phyloP scores from a whole-genome alignment of 2,113 vertebrate genomes.

The Myxocyprinus asiaticus region DNA sequence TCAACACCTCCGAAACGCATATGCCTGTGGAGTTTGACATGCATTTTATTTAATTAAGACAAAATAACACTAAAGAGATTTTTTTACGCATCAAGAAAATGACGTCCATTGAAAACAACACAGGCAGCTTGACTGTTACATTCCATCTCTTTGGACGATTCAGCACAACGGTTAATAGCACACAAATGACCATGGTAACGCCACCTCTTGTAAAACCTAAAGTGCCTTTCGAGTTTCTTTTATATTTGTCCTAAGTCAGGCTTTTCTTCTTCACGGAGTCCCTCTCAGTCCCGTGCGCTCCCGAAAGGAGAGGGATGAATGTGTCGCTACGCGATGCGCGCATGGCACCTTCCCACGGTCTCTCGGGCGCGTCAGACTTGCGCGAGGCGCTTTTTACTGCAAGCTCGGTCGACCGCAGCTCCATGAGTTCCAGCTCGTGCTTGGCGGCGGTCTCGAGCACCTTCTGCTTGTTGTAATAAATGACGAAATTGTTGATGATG shows the following conservation, averaged over 20 bases:
- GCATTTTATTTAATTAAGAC: slow-evolving; percentile 53
- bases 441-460: slow-evolving; percentile 94
- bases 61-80: slow-evolving; percentile 32
- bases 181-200: slow-evolving; percentile 9
- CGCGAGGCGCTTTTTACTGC: slow-evolving; percentile 52
- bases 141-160: background rate
- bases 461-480: slow-evolving; percentile 95
- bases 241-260: slow-evolving; percentile 10
- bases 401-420: slow-evolving; percentile 80
- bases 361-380: slow-evolving; percentile 53
- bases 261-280: slow-evolving; percentile 41
- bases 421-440: slow-evolving; percentile 93
- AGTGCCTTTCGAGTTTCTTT: slow-evolving; percentile 13
- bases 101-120: slow-evolving; percentile 34
- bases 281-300: slow-evolving; percentile 80
- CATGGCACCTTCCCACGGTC: slow-evolving; percentile 66
- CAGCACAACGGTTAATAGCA: slow-evolving; percentile 11
- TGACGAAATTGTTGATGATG: slow-evolving; percentile 97
- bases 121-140: slow-evolving; percentile 24
- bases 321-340: slow-evolving; percentile 82
- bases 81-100: slow-evolving; percentile 14
- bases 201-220: background rate
- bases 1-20: too few relatives aligned
- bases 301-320: slow-evolving; percentile 78
- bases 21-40: slow-evolving; percentile 39